A percentile compares a stretch with the other conserved stretches of the same genome.
Evolutionary conservation across 2,113 vertebrate genomes (phyloP).

Genomic region (Corapipo altera): DNA sequence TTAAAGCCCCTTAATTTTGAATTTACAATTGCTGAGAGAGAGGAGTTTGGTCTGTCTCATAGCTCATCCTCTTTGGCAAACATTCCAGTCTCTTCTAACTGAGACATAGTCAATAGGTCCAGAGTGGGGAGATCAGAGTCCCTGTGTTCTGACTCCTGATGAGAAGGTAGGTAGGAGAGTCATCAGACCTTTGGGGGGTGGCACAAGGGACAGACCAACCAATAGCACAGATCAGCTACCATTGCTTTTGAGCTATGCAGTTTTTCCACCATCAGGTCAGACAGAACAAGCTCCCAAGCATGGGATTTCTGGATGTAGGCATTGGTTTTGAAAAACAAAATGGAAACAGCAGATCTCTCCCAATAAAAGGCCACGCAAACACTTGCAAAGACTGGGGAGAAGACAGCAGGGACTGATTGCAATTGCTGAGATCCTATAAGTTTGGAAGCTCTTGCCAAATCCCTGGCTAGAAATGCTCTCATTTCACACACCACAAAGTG

Average conservation of each 20-base stretch:
- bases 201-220: neutral
- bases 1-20: too few species aligned
- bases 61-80: too few species aligned
- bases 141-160: neutral
- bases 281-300: neutral
- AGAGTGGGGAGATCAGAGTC: neutral
- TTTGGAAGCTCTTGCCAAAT: neutral
- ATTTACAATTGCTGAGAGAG: too few species aligned
- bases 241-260: neutral
- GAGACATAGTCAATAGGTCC: neutral
- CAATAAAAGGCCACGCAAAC: neutral
- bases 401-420: fast-evolving
- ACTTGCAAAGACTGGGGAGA: neutral
- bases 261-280: neutral
- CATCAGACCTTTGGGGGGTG: neutral
- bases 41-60: too few species aligned
- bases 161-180: neutral
- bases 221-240: neutral
- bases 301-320: neutral
- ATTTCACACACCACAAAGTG: neutral
- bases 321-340: neutral
- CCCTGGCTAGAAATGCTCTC: neutral
- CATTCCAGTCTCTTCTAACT: too few species aligned
- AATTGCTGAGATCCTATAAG: neutral
- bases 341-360: neutral